phyloP scores from a whole-genome alignment of 2,888 invertebrate species.

The Petrophora chlorosata region DNA sequence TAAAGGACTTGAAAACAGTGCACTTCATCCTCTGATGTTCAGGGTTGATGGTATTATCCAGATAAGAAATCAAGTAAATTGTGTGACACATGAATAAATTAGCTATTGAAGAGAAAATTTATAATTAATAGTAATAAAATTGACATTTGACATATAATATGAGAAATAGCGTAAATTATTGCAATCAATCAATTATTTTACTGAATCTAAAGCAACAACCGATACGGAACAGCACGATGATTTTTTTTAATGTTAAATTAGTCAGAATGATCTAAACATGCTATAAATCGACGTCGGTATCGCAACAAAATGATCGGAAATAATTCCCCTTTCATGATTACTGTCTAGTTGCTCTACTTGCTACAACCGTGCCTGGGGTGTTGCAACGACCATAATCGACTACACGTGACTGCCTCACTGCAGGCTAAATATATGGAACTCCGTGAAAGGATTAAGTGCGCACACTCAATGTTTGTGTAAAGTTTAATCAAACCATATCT shows the following conservation, averaged over 20 bases:
- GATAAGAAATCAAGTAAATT: no score
- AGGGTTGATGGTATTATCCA: no score
- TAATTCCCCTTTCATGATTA: slow-evolving; percentile 41
- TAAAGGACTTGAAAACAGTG: no score
- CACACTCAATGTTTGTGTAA: background rate
- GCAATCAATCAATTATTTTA: no score
- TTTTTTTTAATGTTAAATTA: background rate
- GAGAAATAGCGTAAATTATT: no score
- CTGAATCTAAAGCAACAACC: no score
- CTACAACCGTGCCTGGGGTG: slow-evolving; percentile 23
- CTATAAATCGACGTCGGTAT: slow-evolving; percentile 40
- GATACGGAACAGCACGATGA: no score
- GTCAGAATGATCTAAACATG: slow-evolving; percentile 1
- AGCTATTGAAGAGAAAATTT: no score
- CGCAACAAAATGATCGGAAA: slow-evolving; percentile 38
- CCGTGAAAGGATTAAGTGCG: slow-evolving; percentile 7
- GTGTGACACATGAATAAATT: no score
- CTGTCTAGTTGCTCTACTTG: slow-evolving; percentile 21
- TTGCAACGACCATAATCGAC: slow-evolving; percentile 32
- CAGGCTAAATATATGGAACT: slow-evolving; percentile 14
- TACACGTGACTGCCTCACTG: slow-evolving; percentile 26
- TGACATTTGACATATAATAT: no score
- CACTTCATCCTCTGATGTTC: no score
- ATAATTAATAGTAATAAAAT: no score
- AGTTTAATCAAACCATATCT: background rate